Evolutionary conservation across 2,888 invertebrate genomes (phyloP), one percentile per base, ranked within the genome.

Genomic region (Ceriagrion tenellum): DNA sequence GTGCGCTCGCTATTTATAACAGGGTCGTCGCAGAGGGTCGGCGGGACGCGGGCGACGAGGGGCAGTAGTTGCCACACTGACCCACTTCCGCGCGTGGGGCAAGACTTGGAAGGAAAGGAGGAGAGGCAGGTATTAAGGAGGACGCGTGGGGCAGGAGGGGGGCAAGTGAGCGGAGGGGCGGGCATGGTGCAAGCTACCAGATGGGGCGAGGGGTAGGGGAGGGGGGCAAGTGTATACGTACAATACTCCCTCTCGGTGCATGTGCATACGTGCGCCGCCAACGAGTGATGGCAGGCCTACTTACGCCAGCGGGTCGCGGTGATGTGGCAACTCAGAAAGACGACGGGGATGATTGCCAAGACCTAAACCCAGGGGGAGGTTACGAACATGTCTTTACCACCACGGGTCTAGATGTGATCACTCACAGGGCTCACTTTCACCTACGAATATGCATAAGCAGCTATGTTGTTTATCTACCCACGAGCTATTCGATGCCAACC

Each of bases 11-110:
- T 93, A 93, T 93, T 93, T 74, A 93, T 93, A 93, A 93, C 47
- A 63, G 93, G 69, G 69, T 91, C 91, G 63, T 69, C 91, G 63
- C 69, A 59, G 90, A 35, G 93, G 93, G 91, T 69, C 69, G 26
- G 81, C 30, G 0, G 81, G 81, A 35, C 35, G 13, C 1, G 35
- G 13, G 35, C 30, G 30, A 30, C 6, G 74, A 74, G 81, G 35
- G 81, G 81, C 16, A 35, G 40, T 23, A 93, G 93, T 93, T 93
- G 63, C 93, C 93, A 93, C 93, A 93, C 69, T 93, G 93, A 93
- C 93, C 93, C 93, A 93, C 93, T 93, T 93, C 93, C 93, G 69
- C 63, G 26, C 63, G 93, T 40, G 40, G 63, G 35, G 81, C 81
- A 47, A 89, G 89, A 89, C 47, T 18, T 63, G 59, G 91, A 47